phyloP scores from a whole-genome alignment of 30 jellyfish, hydroid and myxozoan species.

The Hydractinia echinata region DNA sequence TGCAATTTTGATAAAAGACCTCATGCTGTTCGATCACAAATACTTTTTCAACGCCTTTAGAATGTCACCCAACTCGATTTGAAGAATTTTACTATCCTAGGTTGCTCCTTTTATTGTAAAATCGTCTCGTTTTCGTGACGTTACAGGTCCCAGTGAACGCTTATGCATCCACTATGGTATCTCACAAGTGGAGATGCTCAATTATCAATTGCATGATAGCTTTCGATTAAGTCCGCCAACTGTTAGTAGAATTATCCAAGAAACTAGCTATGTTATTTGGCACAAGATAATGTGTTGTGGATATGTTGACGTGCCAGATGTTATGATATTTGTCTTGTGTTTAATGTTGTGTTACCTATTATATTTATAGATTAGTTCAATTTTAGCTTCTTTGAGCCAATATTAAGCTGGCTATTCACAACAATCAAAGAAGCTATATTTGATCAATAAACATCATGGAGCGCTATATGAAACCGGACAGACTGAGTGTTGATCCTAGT shows the following conservation, averaged over 20 bases:
- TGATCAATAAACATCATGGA: too few relatives aligned
- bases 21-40: too few relatives aligned
- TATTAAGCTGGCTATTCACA: too few relatives aligned
- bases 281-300: neutral
- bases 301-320: conserved; percentile 24
- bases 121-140: conserved; percentile 8
- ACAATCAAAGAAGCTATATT: too few relatives aligned
- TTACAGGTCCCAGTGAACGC: conserved; percentile 7
- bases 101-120: conserved; percentile 16
- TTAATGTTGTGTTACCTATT: too few relatives aligned
- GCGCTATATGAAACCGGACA: too few relatives aligned
- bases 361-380: too few relatives aligned
- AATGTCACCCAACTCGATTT: neutral
- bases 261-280: conserved; percentile 45
- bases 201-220: conserved; percentile 42
- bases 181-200: conserved; percentile 41
- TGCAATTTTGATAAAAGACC: too few relatives aligned
- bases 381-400: too few relatives aligned
- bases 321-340: too few relatives aligned
- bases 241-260: conserved; percentile 40
- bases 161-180: conserved; percentile 22
- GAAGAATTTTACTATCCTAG: conserved; percentile 15
- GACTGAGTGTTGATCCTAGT: too few relatives aligned
- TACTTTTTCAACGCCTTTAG: too few relatives aligned
- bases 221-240: conserved; percentile 46